Evolutionary conservation across 2,797 vertebrate species (phyloP), one percentile per base, ranked within the genome.

Genomic region (Characodon lateralis): DNA sequence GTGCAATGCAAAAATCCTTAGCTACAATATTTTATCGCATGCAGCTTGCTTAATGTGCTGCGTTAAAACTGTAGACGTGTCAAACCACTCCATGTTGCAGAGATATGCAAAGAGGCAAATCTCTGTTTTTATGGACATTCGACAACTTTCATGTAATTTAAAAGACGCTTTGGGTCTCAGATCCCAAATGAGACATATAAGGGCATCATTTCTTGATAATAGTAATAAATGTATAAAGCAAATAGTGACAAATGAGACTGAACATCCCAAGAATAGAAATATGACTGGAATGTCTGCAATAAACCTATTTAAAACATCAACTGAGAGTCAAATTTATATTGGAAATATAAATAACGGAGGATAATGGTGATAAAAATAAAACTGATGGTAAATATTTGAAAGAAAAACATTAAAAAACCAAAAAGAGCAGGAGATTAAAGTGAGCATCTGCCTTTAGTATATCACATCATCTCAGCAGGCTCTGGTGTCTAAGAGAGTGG

Each of bases 401-500:
- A 65, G 26, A 2, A 75, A 84, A 8, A 80, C 41, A 46, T n/a
- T 26, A n/a, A n/a, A 72, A 79, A 72, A 83, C 59, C 26, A 9
- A 48, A 41, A 41, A 46, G 7, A 72, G 28, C 13, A 24, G 50
- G 58, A 66, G 58, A 22, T 24, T 68, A 56, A 46, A 24, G 55
- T 55, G 46, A 72, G 43, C 50, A 9, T 51, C 39, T 69, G 72
- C 72, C 26, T 70, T 76, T 26, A 39, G 77, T 31, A 66, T 83
- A 78, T 89, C 78, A 83, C 71, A 73, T 85, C 78, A 81, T 76
- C 58, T 58, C 24, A 20, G 5, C 71, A 56, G 76, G 76, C 51
- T 80, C 56, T 80, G 71, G 75, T 79, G 81, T 76, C 84, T 88
- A 77, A 82, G 77, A 43, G 22, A 18, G 71, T 26, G 9, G 80